Percentiles rank a stretch among this genome's conserved stretches.
phyloP scores from a whole-genome alignment of 1,140 invertebrate genomes.

The Hypsibius dujardini region DNA sequence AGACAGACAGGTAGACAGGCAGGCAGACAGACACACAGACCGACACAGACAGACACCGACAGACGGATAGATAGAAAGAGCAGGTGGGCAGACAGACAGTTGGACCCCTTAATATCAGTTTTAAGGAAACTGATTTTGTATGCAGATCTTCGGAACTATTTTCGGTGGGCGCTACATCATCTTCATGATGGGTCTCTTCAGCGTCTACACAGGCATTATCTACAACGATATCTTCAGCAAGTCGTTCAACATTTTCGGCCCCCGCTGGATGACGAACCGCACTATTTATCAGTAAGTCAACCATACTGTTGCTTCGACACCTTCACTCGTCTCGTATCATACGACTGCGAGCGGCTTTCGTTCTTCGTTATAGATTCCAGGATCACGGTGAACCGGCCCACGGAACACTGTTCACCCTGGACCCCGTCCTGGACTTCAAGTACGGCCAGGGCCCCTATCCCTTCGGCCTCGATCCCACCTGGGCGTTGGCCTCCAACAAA shows the following conservation, averaged over 20 bases:
- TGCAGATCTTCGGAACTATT: slow-evolving; percentile 34
- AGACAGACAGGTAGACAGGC: too few relatives aligned
- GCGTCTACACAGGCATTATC: slow-evolving; percentile 35
- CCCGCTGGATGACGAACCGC: slow-evolving; percentile 26
- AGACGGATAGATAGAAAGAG: too few relatives aligned
- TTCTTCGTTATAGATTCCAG: too few relatives aligned
- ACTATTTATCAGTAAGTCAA: slow-evolving; percentile 20
- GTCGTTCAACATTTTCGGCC: slow-evolving; percentile 34
- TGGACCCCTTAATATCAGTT: too few relatives aligned
- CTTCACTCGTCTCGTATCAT: too few relatives aligned
- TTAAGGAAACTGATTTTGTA: too few relatives aligned
- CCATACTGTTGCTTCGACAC: too few relatives aligned
- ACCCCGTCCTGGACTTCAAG: slow-evolving; percentile 21
- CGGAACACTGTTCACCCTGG: slow-evolving; percentile 6
- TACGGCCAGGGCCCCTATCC: slow-evolving; percentile 30
- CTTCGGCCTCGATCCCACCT: slow-evolving; percentile 37
- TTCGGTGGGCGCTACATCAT: slow-evolving; percentile 37
- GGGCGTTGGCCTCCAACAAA: slow-evolving; percentile 68
- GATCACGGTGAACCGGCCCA: too few relatives aligned
- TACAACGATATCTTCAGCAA: slow-evolving; percentile 37
- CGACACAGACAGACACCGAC: too few relatives aligned
- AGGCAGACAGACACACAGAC: too few relatives aligned
- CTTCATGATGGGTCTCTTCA: slow-evolving; percentile 35
- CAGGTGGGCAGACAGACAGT: too few relatives aligned
- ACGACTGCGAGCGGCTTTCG: too few relatives aligned